A percentile compares a stretch with the other conserved stretches of the same genome.
Conservation (phyloP, 2,113 vertebrate genomes). For the Gavialis gangeticus region DNA sequence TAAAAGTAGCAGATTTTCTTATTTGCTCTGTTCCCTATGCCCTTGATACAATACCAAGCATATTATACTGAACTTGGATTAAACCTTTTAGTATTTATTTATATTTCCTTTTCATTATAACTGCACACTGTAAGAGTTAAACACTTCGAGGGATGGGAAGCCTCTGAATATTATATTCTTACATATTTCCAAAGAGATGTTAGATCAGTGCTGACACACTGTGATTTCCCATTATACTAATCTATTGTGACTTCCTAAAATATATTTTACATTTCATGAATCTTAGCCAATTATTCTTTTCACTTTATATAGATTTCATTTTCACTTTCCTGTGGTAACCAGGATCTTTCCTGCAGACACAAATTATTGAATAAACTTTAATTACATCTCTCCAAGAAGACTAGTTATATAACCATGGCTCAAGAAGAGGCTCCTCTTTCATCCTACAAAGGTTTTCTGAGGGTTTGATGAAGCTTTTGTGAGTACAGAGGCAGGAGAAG, state of each 20-base stretch:
- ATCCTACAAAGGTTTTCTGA: slow-evolving; percentile 16
- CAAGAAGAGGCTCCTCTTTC: background rate
- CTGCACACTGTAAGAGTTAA: background rate
- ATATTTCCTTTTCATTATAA: slow-evolving; percentile 4
- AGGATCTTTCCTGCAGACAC: slow-evolving; percentile 6
- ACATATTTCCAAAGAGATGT: slow-evolving; percentile 10
- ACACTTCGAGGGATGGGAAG: background rate
- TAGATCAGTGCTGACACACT: background rate
- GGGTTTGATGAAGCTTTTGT: slow-evolving; percentile 27
- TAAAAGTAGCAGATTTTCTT: background rate
- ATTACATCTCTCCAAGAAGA: slow-evolving; percentile 45
- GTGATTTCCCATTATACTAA: slow-evolving; percentile 38
- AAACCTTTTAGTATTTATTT: slow-evolving; percentile 13
- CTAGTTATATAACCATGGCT: background rate
- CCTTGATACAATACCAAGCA: background rate
- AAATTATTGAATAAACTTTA: slow-evolving; percentile 54
- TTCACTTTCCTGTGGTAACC: slow-evolving; percentile 9
- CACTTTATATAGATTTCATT: slow-evolving; percentile 31
- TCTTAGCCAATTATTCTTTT: slow-evolving; percentile 36
- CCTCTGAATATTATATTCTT: slow-evolving; percentile 18
- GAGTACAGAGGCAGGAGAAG: background rate
- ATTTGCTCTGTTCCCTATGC: background rate
- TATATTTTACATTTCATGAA: slow-evolving; percentile 19
- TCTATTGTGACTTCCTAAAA: slow-evolving; percentile 41
- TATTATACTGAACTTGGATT: background rate